These are phyloP conservation scores for Apotomis betuletana DNA, from an alignment of 2,888 invertebrate species.

Conservation along the genomic window DNA sequence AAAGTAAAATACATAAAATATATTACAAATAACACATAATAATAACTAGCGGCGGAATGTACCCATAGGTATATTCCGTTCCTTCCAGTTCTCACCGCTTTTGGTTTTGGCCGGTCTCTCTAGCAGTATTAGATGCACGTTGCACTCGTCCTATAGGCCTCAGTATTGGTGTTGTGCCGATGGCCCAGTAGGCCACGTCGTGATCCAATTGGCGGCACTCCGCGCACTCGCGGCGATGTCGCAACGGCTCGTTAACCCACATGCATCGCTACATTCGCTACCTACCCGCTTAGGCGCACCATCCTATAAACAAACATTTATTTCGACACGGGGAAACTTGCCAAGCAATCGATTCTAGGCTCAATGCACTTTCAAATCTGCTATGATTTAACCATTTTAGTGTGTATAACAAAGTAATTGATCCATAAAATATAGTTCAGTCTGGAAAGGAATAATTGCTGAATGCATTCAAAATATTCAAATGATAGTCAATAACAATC, in stretches of 20 bases:
- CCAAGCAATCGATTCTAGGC: too few species aligned
- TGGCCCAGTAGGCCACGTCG: constrained; percentile 27
- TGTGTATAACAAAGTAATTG: too few species aligned
- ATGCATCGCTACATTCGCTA: constrained; percentile 42
- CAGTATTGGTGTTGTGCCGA: constrained; percentile 4
- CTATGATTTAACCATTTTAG: too few species aligned
- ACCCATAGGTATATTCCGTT: not conserved
- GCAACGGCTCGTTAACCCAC: constrained; percentile 78
- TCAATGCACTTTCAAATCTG: too few species aligned
- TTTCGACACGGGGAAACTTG: not conserved
- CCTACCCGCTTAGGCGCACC: constrained; percentile 21
- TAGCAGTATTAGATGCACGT: not conserved
- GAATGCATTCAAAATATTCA: too few species aligned
- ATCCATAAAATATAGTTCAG: too few species aligned
- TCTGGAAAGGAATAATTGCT: too few species aligned
- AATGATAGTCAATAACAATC: too few species aligned
- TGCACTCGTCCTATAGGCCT: not conserved
- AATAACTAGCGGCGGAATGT: not conserved
- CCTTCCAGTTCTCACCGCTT: not conserved
- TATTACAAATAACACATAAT: not conserved
- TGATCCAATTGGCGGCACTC: constrained; percentile 39
- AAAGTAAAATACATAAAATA: too few species aligned
- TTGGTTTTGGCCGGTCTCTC: not conserved
- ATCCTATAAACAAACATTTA: constrained; percentile 7
- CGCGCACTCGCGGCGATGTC: constrained; percentile 52